A percentile compares a stretch with the other conserved stretches of the same genome.
Conservation (phyloP, 2,113 vertebrate species). For the Panurus biarmicus region DNA sequence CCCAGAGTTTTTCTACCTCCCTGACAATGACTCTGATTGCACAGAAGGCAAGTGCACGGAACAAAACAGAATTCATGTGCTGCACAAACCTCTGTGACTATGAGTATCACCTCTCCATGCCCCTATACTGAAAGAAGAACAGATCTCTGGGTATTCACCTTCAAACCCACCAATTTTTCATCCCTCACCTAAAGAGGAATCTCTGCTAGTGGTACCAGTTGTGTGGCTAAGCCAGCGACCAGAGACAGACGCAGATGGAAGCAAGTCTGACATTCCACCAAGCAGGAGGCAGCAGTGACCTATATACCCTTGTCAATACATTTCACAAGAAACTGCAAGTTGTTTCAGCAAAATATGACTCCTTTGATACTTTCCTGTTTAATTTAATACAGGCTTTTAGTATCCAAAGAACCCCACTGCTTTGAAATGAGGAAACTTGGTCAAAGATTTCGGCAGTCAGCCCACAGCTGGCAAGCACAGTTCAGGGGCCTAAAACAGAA, state of each 20-base stretch:
- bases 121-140: not conserved
- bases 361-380: constrained; percentile 45
- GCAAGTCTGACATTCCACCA: not conserved
- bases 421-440: constrained; percentile 42
- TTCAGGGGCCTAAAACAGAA: not conserved
- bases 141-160: not conserved
- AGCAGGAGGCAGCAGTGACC: constrained; percentile 5
- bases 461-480: constrained; percentile 38
- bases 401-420: constrained; percentile 30
- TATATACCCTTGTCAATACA: not conserved
- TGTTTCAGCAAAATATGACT: constrained; percentile 25
- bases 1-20: not conserved
- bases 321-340: constrained; percentile 29
- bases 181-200: not conserved
- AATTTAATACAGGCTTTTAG: constrained; percentile 27
- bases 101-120: not conserved
- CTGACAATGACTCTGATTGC: not conserved
- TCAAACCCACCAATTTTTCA: not conserved
- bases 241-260: not conserved
- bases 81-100: rapidly evolving
- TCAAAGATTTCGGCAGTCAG: constrained; percentile 31
- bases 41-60: not conserved
- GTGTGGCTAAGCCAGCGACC: not conserved
- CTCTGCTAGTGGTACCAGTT: not conserved
- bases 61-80: not conserved